Evolutionary conservation across 1,140 invertebrate genomes (phyloP), one percentile per base, ranked within the genome.

Genomic region (Micrasema minimum): DNA sequence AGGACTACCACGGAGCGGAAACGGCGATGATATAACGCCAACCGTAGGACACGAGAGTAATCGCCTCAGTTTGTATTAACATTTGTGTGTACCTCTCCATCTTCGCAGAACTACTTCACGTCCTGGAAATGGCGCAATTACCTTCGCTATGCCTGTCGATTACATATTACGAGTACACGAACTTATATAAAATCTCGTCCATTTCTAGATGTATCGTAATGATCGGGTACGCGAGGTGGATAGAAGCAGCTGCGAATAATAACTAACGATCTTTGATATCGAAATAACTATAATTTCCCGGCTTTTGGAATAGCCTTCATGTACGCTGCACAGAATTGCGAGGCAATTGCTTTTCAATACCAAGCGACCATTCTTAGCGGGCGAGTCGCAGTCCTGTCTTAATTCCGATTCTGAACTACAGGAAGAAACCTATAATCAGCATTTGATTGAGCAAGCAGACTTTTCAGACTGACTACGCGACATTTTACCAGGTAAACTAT

Each of bases 231-330:
- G 26, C 26, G 26, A 23, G 50, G 2, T 9, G 10, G 9, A 53
- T 22, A n/a, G n/a, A 14, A 16, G 26, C 50, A 53, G 22, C 23
- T 31, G 1, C 51, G 55, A 38, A 38, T 35, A 20, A 12, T 18
- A n/a, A 18, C 37, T 59, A 59, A 59, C 55, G 37, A 59, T 59
- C 55, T 59, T 20, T 59, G 55, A 59, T 59, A 20, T 59, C 55
- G 22, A 12, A 22, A 41, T 59, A 20, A 38, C 37, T 18, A 59
- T 59, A 59, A 23, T 51, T 22, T 51, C 22, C 48, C 11, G 5
- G 14, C 35, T 20, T 59, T 43, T 41, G 14, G 18, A 59, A 59
- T 59, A 11, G 16, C 53, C 31, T 37, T 38, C n/a, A 22, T 38
- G 7, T 38, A 18, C 53, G 46, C 46, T 48, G 16, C 26, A 22